Evolutionary conservation across 2,113 vertebrate genomes (phyloP), one percentile per base, ranked within the genome.

Genomic region (Oryzias curvinotus): DNA sequence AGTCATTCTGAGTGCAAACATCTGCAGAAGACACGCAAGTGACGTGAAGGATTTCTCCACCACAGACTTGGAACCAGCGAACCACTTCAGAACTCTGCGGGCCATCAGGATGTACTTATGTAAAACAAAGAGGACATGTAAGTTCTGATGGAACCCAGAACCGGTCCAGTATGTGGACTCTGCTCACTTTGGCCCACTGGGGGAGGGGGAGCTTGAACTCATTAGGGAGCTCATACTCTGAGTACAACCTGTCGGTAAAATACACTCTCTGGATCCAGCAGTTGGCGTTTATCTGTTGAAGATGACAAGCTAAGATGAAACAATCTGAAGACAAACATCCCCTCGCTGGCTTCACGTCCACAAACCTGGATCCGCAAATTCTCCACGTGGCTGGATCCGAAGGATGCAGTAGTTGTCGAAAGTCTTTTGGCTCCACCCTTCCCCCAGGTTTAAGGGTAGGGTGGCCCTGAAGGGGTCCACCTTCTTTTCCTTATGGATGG

Each of bases 161-260:
- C 45, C 16, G 8, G 5, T n/a, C 15, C 16, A 18, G n/a, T 5
- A 7, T 14, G 12, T 10, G 3, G 17, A 8, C 44, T 58, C n/a
- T 28, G 10, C 81, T 92, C 68, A 98, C 96, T 94, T 98, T 98
- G 8, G 93, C 91, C 86, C 98, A 98, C 30, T 80, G 85, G 4
- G 97, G 97, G 48, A 98, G 85, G 36, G 95, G 98, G 0, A 99
- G 93, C 88, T 98, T 99, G 84, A 98, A 99, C 85, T 98, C 97
- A 0, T 96, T 95, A 0, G 96, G 96, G 45, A 99, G 93, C 77
- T 99, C 96, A 5, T 98, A 95, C 80, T 98, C 97, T 0, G 97
- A 95, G 84, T 99, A 98, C 46, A 98, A 93, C 51, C 97, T 90
- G 88, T 99, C 97, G 5, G 96, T 98, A 91, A 99, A 99, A 85